Conservation (phyloP, 2,113 vertebrate genomes). For the Pseudorectes ferrugineus region DNA sequence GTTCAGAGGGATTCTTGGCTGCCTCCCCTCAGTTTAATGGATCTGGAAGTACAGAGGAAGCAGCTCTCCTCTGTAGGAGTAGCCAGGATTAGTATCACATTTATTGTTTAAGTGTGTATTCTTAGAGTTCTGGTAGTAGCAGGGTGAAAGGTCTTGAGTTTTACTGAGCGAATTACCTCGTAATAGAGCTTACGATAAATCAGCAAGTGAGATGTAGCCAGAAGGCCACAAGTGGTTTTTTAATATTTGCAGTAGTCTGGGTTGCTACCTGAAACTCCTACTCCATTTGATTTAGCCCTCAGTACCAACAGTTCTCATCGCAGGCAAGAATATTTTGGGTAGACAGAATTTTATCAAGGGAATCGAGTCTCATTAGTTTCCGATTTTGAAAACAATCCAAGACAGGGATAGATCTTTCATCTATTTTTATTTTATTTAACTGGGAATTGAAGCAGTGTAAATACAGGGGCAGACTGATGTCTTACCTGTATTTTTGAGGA, state of each 20-base stretch:
- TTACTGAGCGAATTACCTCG: not conserved
- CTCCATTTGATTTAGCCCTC: not conserved
- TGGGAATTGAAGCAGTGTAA: not conserved
- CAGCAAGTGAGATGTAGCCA: not conserved
- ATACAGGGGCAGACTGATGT: not conserved
- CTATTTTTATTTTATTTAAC: not conserved
- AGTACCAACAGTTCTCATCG: not conserved
- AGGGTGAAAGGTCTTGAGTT: not conserved
- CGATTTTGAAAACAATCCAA: not conserved
- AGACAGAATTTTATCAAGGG: not conserved
- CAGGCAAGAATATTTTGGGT: not conserved
- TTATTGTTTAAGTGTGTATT: not conserved
- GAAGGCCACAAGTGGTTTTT: not conserved
- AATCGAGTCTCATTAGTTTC: not conserved
- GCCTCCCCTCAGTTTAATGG: not conserved
- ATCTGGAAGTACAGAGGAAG: not conserved
- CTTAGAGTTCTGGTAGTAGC: not conserved
- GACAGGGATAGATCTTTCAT: not conserved
- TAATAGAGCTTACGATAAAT: not conserved
- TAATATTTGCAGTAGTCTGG: not conserved
- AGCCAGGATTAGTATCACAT: not conserved
- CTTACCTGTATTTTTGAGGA: not conserved
- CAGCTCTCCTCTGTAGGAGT: not conserved
- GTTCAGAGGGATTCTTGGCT: constrained; percentile 3
- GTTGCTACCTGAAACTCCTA: not conserved